phyloP scores from a whole-genome alignment of 2,888 invertebrate genomes.

The Lepidocyrtinus sp. region DNA sequence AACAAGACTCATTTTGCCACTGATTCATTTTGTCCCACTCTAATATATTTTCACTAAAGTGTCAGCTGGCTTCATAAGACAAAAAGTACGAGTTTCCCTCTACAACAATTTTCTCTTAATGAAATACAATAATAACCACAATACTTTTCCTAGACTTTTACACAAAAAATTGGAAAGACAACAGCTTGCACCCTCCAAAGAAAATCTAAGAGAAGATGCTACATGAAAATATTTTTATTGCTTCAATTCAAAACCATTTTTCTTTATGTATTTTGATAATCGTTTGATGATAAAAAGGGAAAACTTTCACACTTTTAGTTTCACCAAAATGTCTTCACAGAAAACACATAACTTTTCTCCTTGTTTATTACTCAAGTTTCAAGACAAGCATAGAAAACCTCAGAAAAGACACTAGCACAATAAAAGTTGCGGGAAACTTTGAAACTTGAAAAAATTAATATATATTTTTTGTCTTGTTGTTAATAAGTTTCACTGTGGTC shows the following conservation, averaged over 20 bases:
- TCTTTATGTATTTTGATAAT: conserved; percentile 51
- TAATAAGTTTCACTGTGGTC: no score
- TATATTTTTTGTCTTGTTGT: no score
- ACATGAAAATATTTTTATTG: conserved; percentile 25
- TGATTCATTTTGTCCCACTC: conserved; percentile 57
- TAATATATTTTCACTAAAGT: conserved; percentile 21
- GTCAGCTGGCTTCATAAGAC: conserved; percentile 23
- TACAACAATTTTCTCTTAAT: conserved; percentile 22
- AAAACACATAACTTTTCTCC: background rate
- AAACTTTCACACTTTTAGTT: conserved; percentile 50
- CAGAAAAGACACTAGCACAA: no score
- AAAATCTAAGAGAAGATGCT: background rate
- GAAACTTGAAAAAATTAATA: no score
- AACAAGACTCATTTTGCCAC: conserved; percentile 57
- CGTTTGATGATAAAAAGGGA: conserved; percentile 19
- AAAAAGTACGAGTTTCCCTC: conserved; percentile 29
- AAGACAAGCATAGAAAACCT: no score
- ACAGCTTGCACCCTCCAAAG: conserved; percentile 46
- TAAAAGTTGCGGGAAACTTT: no score
- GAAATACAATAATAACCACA: conserved; percentile 51
- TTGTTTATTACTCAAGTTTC: background rate
- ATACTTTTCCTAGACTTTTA: conserved; percentile 15
- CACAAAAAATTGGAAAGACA: conserved; percentile 24
- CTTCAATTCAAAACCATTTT: conserved; percentile 57
- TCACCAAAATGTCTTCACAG: background rate